Base-by-base conservation (phyloP, 64 coral and sea anemone genomes). In the Pachyseris speciosa region DNA sequence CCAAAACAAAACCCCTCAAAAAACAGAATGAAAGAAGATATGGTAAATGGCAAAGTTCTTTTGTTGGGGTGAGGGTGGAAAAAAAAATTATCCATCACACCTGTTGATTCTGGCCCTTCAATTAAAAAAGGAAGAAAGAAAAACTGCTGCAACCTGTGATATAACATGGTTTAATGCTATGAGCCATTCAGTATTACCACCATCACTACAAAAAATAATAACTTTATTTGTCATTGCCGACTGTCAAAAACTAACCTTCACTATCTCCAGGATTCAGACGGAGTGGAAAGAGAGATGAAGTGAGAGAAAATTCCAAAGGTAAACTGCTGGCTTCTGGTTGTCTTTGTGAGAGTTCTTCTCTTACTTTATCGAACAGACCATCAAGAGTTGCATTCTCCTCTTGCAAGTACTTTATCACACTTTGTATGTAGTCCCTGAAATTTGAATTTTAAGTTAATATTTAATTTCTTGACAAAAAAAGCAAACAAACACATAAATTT, bases 241-340 rank as follows among this genome's bases (percentile, higher is more conserved):
- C 15, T 25, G 15, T 1, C 41, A 9, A 39, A 11, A 15, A 81
- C 77, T 27, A 22, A 81, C 77, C 77, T 63, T 61, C 16, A 31
- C 2, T 36, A 11, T 33, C 50, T 12, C 34, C 50, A 3, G 49
- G 22, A 50, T 77, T 89, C 0, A 89, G 29, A 66, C 22, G 49
- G 27, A 77, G 58, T 42, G 86, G 86, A n/a, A 78, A 7, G 31
- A 74, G 86, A 11, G 72, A 89, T 13, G 53, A 24, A 7, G 53
- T 65, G 15, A 78, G 53, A 5, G 86, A 77, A 77, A 89, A 89
- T 24, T 77, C 86, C 72, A 89, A 38, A 11, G 86, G 72, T 8
- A 60, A 34, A 50, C 86, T 89, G 32, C 71, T 45, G 36, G 30
- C 51, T 44, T 42, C 32, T 13, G 48, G 61, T 5, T 37, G 32